phyloP scores from a whole-genome alignment of 2,888 invertebrate species.

The Panzeria rudis region DNA sequence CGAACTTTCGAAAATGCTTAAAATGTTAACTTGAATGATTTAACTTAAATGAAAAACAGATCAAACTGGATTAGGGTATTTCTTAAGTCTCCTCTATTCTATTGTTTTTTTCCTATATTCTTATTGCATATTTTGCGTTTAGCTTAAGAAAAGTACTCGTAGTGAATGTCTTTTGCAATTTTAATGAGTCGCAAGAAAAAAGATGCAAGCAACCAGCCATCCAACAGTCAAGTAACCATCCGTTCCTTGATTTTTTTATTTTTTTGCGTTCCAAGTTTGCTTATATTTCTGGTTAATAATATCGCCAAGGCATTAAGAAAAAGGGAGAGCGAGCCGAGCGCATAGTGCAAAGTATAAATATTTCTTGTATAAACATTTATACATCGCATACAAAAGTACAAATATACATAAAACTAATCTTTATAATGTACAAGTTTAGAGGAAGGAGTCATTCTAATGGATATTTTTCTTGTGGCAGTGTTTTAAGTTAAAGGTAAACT shows the following conservation, averaged over 20 bases:
- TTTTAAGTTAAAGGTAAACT: constrained; percentile 64
- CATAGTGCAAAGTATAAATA: constrained; percentile 65
- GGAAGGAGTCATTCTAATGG: constrained; percentile 56
- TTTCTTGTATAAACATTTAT: constrained; percentile 49
- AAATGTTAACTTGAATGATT: too few relatives aligned
- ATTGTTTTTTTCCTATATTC: neutral
- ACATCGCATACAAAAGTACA: constrained; percentile 12
- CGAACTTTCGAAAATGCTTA: too few relatives aligned
- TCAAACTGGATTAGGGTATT: neutral
- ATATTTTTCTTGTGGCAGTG: constrained; percentile 39
- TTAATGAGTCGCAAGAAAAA: constrained; percentile 66
- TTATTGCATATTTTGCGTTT: constrained; percentile 57
- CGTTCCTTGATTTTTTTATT: constrained; percentile 29
- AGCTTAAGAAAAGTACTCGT: constrained; percentile 51
- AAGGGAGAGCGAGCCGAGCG: constrained; percentile 40
- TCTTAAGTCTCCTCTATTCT: neutral
- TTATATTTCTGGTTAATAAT: constrained; percentile 43
- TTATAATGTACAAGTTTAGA: neutral
- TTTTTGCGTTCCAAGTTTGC: constrained; percentile 2
- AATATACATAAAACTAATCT: neutral
- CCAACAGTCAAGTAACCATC: constrained; percentile 39
- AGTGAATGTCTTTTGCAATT: constrained; percentile 72
- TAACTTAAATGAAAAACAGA: neutral
- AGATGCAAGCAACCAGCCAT: constrained; percentile 40
- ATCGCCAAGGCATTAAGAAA: constrained; percentile 21